phyloP scores from a whole-genome alignment of 2,797 vertebrate genomes.

The Percopsis omiscomaycus region DNA sequence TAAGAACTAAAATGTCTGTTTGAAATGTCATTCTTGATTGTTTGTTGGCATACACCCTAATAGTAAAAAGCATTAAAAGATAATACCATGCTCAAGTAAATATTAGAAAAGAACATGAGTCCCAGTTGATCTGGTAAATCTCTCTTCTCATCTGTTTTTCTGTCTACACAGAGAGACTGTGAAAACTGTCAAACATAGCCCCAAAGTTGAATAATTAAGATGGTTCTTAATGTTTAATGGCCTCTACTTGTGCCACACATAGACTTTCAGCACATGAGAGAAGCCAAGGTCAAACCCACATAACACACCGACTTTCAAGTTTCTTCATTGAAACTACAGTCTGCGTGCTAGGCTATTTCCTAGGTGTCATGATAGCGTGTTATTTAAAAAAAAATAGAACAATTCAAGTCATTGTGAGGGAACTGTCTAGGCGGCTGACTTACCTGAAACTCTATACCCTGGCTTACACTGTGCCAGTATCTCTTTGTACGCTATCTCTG shows the following conservation, averaged over 20 bases:
- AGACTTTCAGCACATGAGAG: slow-evolving; percentile 36
- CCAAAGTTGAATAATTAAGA: slow-evolving; percentile 56
- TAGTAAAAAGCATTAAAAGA: slow-evolving; percentile 5
- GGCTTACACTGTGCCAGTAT: not conserved
- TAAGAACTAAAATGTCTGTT: slow-evolving; percentile 21
- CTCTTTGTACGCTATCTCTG: slow-evolving; percentile 4
- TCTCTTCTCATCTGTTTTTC: slow-evolving; percentile 6
- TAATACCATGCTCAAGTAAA: slow-evolving; percentile 4
- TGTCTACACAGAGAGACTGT: slow-evolving; percentile 7
- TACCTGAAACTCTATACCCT: slow-evolving; percentile 26
- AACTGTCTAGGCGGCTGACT: not conserved
- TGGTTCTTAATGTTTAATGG: slow-evolving; percentile 54
- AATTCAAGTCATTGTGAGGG: not conserved
- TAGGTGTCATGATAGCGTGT: slow-evolving; percentile 7
- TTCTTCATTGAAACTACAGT: slow-evolving; percentile 1
- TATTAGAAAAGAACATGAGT: not conserved
- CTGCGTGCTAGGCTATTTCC: not conserved
- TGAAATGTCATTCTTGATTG: not conserved
- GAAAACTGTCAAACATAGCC: slow-evolving; percentile 10
- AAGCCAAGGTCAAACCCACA: slow-evolving; percentile 9
- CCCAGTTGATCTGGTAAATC: not conserved
- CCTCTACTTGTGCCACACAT: slow-evolving; percentile 33
- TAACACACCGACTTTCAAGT: not conserved
- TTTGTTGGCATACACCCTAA: not conserved
- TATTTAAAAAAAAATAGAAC: slow-evolving; percentile 27